A percentile compares a stretch with the other conserved stretches of the same genome.
Evolutionary conservation across 2,797 vertebrate genomes (phyloP).

Genomic region (Loriculus beryllinus): DNA sequence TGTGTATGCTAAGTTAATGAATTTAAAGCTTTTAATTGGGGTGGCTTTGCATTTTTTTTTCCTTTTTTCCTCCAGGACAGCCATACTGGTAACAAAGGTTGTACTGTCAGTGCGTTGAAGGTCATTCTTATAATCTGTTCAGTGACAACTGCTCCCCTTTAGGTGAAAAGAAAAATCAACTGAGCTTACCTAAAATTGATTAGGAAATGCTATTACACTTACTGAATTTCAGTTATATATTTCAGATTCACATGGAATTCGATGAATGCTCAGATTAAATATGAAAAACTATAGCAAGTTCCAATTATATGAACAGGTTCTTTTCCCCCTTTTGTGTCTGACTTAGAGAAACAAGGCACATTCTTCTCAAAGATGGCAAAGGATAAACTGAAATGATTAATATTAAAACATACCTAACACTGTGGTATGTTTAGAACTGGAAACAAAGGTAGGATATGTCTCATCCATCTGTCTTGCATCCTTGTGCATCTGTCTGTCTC

Average conservation of each 20-base stretch:
- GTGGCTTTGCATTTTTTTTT: neutral
- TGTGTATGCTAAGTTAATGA: neutral
- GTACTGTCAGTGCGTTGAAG: constrained; percentile 6
- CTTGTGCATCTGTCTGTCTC: constrained; percentile 72
- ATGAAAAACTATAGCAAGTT: neutral
- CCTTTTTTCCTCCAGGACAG: neutral
- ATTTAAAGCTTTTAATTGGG: neutral
- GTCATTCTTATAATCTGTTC: constrained; percentile 9
- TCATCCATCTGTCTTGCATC: constrained; percentile 66
- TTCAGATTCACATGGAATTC: neutral
- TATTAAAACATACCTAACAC: constrained; percentile 42
- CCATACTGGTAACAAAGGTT: neutral
- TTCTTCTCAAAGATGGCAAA: neutral
- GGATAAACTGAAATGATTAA: constrained; percentile 22
- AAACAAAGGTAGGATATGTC: constrained; percentile 46
- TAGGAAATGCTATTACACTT: neutral
- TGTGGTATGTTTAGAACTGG: constrained; percentile 33
- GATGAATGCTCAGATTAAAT: neutral
- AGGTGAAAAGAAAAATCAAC: neutral
- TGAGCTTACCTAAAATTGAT: neutral
- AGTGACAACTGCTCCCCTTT: neutral
- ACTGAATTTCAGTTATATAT: constrained; percentile 7
- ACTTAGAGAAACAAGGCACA: neutral
- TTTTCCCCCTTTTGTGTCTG: neutral
- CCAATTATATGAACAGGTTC: neutral